Evolutionary conservation across 2,113 vertebrate genomes (phyloP).

Genomic region (Epinephelus cyanopodus): DNA sequence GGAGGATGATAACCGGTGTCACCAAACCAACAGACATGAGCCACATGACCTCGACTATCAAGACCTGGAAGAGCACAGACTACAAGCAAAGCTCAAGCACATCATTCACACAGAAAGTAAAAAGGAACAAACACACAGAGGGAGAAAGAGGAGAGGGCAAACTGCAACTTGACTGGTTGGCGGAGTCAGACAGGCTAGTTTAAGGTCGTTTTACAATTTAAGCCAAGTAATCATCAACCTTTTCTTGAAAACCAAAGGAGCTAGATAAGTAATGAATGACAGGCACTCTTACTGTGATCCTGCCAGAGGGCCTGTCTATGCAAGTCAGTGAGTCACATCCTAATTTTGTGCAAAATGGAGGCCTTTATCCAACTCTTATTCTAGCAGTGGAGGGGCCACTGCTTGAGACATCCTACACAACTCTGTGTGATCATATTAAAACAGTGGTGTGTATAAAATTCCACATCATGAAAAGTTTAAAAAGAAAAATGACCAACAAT

Average conservation of each 20-base stretch:
- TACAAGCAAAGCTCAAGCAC: no score
- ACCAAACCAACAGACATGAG: no score
- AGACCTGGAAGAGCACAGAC: no score
- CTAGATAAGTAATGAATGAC: conserved; percentile 7
- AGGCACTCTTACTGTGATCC: not conserved
- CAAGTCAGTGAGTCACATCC: not conserved
- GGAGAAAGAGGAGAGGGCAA: no score
- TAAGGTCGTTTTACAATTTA: not conserved
- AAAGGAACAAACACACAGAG: no score
- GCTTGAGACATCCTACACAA: no score
- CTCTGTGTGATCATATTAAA: not conserved
- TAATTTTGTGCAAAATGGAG: not conserved
- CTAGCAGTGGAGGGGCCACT: not conserved
- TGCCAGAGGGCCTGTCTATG: not conserved
- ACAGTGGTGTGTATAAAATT: not conserved
- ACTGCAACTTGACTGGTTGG: no score
- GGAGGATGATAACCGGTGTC: no score
- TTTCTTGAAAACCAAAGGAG: not conserved
- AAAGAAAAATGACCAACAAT: not conserved
- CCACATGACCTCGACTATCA: no score
- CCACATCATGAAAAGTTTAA: not conserved
- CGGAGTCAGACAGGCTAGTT: no score
- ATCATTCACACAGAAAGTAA: no score
- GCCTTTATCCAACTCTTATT: not conserved
- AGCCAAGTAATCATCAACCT: conserved; percentile 4